Evolutionary conservation across 2,113 vertebrate genomes (phyloP).

Genomic region (Gavia stellata): DNA sequence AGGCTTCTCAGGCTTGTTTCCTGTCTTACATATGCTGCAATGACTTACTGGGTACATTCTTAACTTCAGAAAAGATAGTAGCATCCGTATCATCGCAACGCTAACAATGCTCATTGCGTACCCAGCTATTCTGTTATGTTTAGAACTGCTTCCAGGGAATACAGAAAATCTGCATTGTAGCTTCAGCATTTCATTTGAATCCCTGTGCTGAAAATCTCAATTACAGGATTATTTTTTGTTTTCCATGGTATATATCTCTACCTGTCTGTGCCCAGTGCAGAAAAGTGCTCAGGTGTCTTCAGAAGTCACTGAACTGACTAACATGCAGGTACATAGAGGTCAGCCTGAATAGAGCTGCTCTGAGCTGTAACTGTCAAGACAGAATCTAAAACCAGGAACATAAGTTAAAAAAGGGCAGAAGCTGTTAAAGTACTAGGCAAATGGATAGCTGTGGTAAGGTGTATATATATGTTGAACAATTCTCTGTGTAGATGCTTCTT

Average conservation of each 20-base stretch:
- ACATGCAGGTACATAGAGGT: background rate
- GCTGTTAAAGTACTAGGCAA: background rate
- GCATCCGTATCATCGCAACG: background rate
- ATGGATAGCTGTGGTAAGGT: background rate
- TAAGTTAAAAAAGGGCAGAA: background rate
- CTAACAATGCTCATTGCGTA: background rate
- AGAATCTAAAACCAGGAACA: background rate
- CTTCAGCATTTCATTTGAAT: background rate
- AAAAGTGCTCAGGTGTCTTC: background rate
- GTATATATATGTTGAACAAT: background rate
- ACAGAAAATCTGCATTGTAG: background rate
- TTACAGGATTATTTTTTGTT: background rate
- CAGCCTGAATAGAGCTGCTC: background rate
- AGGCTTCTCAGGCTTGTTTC: background rate
- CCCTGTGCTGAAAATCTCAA: background rate
- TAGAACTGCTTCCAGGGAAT: background rate
- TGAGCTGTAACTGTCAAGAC: background rate
- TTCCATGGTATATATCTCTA: rapidly evolving
- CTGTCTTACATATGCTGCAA: background rate
- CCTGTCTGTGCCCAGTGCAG: background rate
- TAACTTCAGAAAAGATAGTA: background rate
- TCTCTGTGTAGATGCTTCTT: background rate
- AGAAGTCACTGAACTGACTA: background rate
- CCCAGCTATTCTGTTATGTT: background rate
- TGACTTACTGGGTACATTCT: background rate